These are phyloP conservation scores for Theropithecus gelada DNA, from an alignment of 2,113 vertebrate species.

Conservation along the genomic window DNA sequence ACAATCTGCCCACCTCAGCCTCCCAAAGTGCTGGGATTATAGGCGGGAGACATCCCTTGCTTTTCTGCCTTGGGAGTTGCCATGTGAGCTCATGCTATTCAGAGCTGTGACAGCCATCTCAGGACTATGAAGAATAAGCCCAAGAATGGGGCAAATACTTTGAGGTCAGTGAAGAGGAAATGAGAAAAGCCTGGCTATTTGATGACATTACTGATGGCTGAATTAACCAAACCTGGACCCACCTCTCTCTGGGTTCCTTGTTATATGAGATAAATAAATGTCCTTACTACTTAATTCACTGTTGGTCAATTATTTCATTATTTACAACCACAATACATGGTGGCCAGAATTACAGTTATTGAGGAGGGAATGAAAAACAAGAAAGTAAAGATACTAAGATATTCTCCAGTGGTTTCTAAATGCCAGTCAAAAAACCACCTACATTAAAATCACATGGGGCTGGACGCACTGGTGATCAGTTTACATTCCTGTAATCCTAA, in stretches of 20 bases:
- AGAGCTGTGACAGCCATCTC: not conserved
- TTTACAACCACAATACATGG: not conserved
- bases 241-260: constrained; percentile 6
- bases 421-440: not conserved
- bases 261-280: constrained; percentile 25
- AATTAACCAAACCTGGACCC: not conserved
- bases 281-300: constrained; percentile 27
- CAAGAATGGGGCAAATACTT: constrained; percentile 13
- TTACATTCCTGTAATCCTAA: too few species aligned
- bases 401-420: not conserved
- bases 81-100: not conserved
- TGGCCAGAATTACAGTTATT: constrained; percentile 15
- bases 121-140: not conserved
- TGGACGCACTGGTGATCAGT: too few species aligned
- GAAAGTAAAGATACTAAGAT: constrained; percentile 15
- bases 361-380: not conserved
- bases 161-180: not conserved
- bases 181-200: not conserved
- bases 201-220: not conserved
- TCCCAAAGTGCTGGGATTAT: too few species aligned
- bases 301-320: not conserved
- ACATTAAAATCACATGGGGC: constrained; percentile 24
- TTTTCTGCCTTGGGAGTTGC: not conserved
- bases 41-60: not conserved
- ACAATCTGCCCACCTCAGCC: too few species aligned